Conservation (phyloP, 2,113 vertebrate species). For the Pantherophis guttatus region DNA sequence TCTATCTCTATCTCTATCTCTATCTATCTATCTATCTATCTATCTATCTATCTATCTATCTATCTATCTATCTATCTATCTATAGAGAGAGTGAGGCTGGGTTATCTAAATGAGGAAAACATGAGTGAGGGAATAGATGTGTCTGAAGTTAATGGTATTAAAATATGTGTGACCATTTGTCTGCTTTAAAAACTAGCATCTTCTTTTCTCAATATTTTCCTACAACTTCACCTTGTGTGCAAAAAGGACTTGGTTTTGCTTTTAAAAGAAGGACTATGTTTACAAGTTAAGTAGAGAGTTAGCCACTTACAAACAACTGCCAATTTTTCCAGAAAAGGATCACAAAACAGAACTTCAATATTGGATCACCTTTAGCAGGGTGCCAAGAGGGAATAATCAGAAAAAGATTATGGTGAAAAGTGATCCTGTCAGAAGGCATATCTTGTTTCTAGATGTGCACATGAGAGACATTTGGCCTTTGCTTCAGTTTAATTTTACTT, state of each 20-base stretch:
- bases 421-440: neutral
- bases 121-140: neutral
- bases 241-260: neutral
- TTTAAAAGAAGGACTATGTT: neutral
- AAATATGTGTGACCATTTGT: neutral
- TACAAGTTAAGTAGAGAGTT: neutral
- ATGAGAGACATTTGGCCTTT: neutral
- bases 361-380: neutral
- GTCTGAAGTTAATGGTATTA: neutral
- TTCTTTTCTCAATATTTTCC: neutral
- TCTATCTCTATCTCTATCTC: too few species aligned
- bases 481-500: neutral
- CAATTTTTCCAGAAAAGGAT: neutral
- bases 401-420: neutral
- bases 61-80: too few species aligned
- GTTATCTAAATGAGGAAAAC: too few species aligned
- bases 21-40: too few species aligned
- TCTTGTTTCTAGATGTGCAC: neutral
- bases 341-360: neutral
- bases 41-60: too few species aligned
- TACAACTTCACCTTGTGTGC: neutral
- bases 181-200: neutral
- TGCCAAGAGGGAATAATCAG: neutral
- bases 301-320: neutral
- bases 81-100: too few species aligned